Percentiles rank a stretch among this genome's conserved stretches.
Evolutionary conservation across 2,797 vertebrate genomes (phyloP).

Genomic region (Psittacula echo): DNA sequence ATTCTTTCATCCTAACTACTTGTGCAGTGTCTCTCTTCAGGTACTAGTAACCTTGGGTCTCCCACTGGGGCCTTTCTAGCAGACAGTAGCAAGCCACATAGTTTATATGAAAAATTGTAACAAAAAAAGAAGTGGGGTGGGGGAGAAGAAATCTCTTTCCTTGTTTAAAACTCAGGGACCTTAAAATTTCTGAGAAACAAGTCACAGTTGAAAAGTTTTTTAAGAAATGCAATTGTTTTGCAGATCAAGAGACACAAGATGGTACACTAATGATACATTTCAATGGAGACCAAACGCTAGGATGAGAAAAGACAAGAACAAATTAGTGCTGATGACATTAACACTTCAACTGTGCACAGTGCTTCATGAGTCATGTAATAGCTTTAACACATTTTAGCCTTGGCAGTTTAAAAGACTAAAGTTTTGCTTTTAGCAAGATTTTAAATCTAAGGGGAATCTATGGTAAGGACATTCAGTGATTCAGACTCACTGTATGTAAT

Average conservation of each 20-base stretch:
- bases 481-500: constrained; percentile 7
- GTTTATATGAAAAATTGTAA: not conserved
- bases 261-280: not conserved
- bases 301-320: not conserved
- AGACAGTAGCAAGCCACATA: not conserved
- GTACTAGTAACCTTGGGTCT: constrained; percentile 41
- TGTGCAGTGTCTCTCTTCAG: constrained; percentile 51
- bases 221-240: not conserved
- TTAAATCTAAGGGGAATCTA: not conserved
- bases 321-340: not conserved
- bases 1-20: constrained; percentile 70
- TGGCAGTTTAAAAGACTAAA: not conserved
- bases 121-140: rapidly evolving
- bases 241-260: not conserved
- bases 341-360: not conserved
- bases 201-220: not conserved
- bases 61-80: constrained; percentile 12
- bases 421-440: not conserved
- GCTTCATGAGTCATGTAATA: not conserved
- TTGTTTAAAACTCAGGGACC: not conserved
- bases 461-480: constrained; percentile 16
- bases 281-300: not conserved
- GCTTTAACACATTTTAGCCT: not conserved
- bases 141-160: not conserved
- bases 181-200: not conserved